Percentiles rank a stretch among this genome's conserved stretches.
phyloP scores from a whole-genome alignment of 2,797 vertebrate genomes.

The Chelonia mydas region DNA sequence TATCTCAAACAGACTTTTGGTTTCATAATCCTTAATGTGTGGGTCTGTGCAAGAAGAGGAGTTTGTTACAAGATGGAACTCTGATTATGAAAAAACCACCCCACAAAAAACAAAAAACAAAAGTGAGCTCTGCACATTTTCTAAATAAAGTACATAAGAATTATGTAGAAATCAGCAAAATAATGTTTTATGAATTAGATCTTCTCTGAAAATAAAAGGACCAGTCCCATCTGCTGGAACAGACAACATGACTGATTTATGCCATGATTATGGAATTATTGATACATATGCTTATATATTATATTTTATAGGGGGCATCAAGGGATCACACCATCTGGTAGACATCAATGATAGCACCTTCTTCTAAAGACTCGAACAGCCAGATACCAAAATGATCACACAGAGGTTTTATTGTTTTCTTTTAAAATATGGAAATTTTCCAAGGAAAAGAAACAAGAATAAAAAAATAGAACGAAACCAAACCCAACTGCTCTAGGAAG shows the following conservation, averaged over 20 bases:
- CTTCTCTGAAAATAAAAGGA: slow-evolving; percentile 71
- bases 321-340: slow-evolving; percentile 78
- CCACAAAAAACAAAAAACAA: no score
- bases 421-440: background rate
- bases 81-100: background rate
- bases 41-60: background rate
- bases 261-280: slow-evolving; percentile 70
- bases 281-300: slow-evolving; percentile 75
- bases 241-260: slow-evolving; percentile 71
- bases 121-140: slow-evolving; percentile 1
- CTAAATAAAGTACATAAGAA: slow-evolving; percentile 17
- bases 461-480: background rate
- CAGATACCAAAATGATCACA: slow-evolving; percentile 35
- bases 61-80: background rate
- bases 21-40: background rate
- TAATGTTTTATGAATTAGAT: slow-evolving; percentile 73
- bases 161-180: slow-evolving; percentile 56
- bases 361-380: slow-evolving; percentile 64
- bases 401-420: slow-evolving; percentile 12
- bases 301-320: slow-evolving; percentile 72
- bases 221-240: slow-evolving; percentile 65
- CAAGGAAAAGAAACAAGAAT: background rate
- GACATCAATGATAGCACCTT: slow-evolving; percentile 67
- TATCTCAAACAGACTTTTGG: background rate
- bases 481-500: rapidly evolving